These are phyloP conservation scores for Campaea margaritaria DNA, from an alignment of 2,888 invertebrate species.

Conservation along the genomic window DNA sequence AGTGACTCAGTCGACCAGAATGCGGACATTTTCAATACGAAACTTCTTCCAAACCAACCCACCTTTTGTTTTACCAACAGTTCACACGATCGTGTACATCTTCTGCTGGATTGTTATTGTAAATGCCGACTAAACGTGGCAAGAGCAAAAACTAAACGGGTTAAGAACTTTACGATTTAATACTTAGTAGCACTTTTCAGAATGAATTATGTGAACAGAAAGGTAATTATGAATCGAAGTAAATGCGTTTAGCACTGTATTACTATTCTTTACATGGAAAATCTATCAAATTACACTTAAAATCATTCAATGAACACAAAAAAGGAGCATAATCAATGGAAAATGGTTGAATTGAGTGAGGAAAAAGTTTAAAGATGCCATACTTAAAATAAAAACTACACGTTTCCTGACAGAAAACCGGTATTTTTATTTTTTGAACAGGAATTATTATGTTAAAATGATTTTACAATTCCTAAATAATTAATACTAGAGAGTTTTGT, in stretches of 20 bases:
- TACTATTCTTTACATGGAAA: neutral
- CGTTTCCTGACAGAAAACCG: too few relatives aligned
- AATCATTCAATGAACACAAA: too few relatives aligned
- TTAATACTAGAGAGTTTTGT: too few relatives aligned
- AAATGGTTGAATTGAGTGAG: too few relatives aligned
- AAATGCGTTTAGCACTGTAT: neutral
- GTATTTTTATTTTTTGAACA: too few relatives aligned
- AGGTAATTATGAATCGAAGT: neutral
- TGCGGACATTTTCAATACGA: slow-evolving; percentile 5
- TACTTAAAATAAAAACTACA: too few relatives aligned
- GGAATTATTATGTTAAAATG: too few relatives aligned
- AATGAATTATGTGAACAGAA: neutral
- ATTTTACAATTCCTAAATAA: too few relatives aligned
- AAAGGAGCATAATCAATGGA: too few relatives aligned
- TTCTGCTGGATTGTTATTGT: slow-evolving; percentile 40
- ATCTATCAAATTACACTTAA: too few relatives aligned
- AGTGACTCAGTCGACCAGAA: slow-evolving; percentile 19
- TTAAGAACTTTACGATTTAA: slow-evolving; percentile 30
- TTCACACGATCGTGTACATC: slow-evolving; percentile 50
- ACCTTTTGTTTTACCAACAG: slow-evolving; percentile 24
- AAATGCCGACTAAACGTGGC: slow-evolving; percentile 70
- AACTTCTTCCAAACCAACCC: slow-evolving; percentile 36
- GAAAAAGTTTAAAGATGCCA: too few relatives aligned
- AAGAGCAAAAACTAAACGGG: slow-evolving; percentile 58
- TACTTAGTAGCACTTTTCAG: slow-evolving; percentile 27